Percentiles rank a stretch among this genome's conserved stretches.
Conservation (phyloP, 2,113 vertebrate genomes). For the Calonectris borealis region DNA sequence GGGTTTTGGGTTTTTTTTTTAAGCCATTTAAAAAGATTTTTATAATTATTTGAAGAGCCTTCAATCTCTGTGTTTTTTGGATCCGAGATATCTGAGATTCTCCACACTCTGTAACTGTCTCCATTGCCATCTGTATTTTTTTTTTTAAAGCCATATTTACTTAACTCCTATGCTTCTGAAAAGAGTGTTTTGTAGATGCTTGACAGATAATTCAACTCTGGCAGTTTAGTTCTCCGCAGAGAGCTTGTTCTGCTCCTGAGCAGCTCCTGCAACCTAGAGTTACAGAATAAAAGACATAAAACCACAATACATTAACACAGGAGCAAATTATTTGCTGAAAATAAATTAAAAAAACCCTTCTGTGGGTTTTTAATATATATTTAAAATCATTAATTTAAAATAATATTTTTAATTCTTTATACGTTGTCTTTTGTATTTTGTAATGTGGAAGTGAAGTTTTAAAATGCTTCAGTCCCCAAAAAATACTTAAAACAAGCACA, state of each 20-base stretch:
- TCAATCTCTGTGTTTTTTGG: fast-evolving
- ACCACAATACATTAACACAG: background rate
- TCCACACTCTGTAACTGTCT: background rate
- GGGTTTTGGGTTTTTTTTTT: background rate
- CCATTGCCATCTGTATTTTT: background rate
- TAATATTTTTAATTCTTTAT: background rate
- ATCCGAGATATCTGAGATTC: background rate
- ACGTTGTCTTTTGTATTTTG: background rate
- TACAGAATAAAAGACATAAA: background rate
- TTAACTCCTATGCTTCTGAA: background rate
- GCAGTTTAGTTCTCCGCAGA: background rate
- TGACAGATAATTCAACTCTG: background rate
- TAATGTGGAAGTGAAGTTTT: background rate
- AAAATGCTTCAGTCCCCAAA: background rate
- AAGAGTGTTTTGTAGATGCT: background rate
- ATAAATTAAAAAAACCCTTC: background rate
- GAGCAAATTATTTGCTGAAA: background rate
- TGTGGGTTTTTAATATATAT: background rate
- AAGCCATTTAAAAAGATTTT: background rate
- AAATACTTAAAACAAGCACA: background rate
- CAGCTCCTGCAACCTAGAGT: background rate
- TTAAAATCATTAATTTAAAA: background rate
- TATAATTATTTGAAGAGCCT: background rate
- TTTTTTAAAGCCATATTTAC: background rate
- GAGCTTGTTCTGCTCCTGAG: background rate